Conservation (phyloP, 1,140 invertebrate genomes). For the Coenobita brevimanus region DNA sequence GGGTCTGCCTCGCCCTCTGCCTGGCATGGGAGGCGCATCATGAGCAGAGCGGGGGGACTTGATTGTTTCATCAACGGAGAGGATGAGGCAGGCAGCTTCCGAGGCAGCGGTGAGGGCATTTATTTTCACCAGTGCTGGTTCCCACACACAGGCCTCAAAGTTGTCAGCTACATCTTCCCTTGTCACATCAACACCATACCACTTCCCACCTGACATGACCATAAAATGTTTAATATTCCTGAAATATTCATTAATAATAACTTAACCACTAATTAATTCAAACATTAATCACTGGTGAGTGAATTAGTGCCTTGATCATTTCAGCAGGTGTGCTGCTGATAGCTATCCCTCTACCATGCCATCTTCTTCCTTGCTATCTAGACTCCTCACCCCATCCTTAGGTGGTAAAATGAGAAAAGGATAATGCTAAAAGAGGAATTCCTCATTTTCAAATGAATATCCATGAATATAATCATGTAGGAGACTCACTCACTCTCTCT, state of each 20-base stretch:
- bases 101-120: slow-evolving; percentile 97
- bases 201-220: slow-evolving; percentile 78
- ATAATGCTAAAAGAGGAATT: too few relatives aligned
- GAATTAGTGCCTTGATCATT: too few relatives aligned
- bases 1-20: slow-evolving; percentile 54
- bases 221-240: too few relatives aligned
- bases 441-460: too few relatives aligned
- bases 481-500: too few relatives aligned
- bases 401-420: too few relatives aligned
- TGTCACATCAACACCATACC: slow-evolving; percentile 97
- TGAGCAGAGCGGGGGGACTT: slow-evolving; percentile 85
- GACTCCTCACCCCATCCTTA: too few relatives aligned
- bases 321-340: background rate
- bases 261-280: background rate
- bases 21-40: slow-evolving; percentile 24
- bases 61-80: slow-evolving; percentile 99
- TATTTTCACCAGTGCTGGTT: slow-evolving; percentile 96
- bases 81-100: slow-evolving; percentile 95
- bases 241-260: background rate
- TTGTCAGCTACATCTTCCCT: slow-evolving; percentile 97
- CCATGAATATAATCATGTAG: too few relatives aligned
- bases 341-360: background rate
- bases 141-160: slow-evolving; percentile 95
- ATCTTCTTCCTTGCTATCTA: background rate
- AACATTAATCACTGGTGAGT: too few relatives aligned